phyloP scores from a whole-genome alignment of 2,797 vertebrate genomes.

The Gymnoscopelus braueri region DNA sequence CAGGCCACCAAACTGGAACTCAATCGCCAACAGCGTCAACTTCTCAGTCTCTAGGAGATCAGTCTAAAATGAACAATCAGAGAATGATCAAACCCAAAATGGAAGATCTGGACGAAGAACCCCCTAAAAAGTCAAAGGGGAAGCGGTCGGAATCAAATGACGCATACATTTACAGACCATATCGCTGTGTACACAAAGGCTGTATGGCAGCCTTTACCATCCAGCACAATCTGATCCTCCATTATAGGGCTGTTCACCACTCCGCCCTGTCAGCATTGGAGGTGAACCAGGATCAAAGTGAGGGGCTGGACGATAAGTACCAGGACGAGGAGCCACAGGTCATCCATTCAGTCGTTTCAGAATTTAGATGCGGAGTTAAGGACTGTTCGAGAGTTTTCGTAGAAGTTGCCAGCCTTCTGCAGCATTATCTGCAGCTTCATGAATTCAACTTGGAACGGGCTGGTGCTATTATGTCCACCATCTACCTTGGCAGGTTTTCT shows the following conservation, averaged over 20 bases:
- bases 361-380: slow-evolving; percentile 93
- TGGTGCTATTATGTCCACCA: slow-evolving; percentile 80
- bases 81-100: slow-evolving; percentile 33
- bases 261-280: slow-evolving; percentile 88
- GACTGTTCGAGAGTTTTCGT: slow-evolving; percentile 96
- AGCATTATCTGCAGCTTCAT: slow-evolving; percentile 94
- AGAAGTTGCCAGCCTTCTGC: slow-evolving; percentile 89
- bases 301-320: slow-evolving; percentile 71
- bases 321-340: slow-evolving; percentile 75
- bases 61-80: slow-evolving; percentile 24
- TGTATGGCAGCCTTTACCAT: slow-evolving; percentile 95
- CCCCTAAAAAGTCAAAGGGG: slow-evolving; percentile 78
- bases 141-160: slow-evolving; percentile 80
- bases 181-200: slow-evolving; percentile 94
- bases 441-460: slow-evolving; percentile 88
- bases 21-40: slow-evolving; percentile 25
- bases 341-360: slow-evolving; percentile 66
- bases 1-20: slow-evolving; percentile 13
- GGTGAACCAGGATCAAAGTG: slow-evolving; percentile 81
- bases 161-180: slow-evolving; percentile 88
- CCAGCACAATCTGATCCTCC: slow-evolving; percentile 96
- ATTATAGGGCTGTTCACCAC: slow-evolving; percentile 95
- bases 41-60: slow-evolving; percentile 10
- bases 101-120: slow-evolving; percentile 48
- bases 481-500: slow-evolving; percentile 85